phyloP scores from a whole-genome alignment of 2,888 invertebrate species.

The Tupiocoris notatus region DNA sequence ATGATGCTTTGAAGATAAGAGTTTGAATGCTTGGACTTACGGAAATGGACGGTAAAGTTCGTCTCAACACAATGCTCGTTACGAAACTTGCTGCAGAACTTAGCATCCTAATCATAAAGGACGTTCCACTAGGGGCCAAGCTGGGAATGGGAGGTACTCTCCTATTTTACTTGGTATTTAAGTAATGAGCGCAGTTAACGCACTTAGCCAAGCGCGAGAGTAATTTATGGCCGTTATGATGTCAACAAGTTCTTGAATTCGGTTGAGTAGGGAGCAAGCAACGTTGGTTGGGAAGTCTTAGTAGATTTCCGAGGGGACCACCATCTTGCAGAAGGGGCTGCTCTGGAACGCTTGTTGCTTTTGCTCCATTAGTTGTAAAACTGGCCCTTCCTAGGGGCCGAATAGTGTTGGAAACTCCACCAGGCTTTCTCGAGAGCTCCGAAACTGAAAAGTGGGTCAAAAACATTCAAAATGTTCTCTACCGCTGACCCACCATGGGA shows the following conservation, averaged over 20 bases:
- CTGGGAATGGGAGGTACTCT: background rate
- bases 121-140: slow-evolving; percentile 30
- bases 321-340: background rate
- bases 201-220: slow-evolving; percentile 16
- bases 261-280: background rate
- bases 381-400: background rate
- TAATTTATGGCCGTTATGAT: slow-evolving; percentile 30
- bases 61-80: slow-evolving; percentile 32
- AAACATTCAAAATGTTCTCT: too few species aligned
- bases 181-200: slow-evolving; percentile 43
- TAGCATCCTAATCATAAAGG: slow-evolving; percentile 35
- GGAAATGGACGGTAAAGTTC: slow-evolving; percentile 29
- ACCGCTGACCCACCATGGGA: too few species aligned
- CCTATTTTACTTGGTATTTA: slow-evolving; percentile 43
- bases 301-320: background rate
- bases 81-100: slow-evolving; percentile 31
- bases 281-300: background rate
- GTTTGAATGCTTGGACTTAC: slow-evolving; percentile 12
- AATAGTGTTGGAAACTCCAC: background rate
- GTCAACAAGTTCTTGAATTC: slow-evolving; percentile 34
- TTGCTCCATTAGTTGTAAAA: background rate
- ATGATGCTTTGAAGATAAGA: slow-evolving; percentile 22
- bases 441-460: background rate
- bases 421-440: background rate
- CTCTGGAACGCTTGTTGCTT: background rate